Evolutionary conservation across 2,113 vertebrate species (phyloP).

Genomic region (Takifugu bimaculatus): DNA sequence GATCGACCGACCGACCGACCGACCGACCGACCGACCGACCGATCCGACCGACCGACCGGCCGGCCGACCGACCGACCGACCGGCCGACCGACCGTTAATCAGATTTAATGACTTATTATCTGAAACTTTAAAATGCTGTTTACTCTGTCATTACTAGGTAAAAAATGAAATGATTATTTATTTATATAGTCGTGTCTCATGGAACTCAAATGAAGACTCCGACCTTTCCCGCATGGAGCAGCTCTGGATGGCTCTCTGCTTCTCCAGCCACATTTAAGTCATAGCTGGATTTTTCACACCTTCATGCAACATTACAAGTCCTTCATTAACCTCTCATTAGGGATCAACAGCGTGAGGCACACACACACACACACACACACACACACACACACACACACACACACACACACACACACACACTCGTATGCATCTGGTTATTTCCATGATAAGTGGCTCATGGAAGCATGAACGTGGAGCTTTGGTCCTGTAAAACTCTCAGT

Average conservation of each 20-base stretch:
- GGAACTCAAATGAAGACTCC: too few species aligned
- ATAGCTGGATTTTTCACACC: conserved; percentile 24
- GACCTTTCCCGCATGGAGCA: background rate
- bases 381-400: background rate
- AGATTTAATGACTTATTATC: too few species aligned
- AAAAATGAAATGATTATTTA: too few species aligned
- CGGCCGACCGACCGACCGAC: too few species aligned
- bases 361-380: conserved; percentile 2
- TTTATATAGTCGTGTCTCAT: too few species aligned
- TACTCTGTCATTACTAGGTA: too few species aligned
- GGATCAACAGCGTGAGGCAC: conserved; percentile 35
- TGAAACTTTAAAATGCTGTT: too few species aligned
- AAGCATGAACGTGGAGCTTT: conserved; percentile 24
- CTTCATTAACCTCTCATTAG: conserved; percentile 58
- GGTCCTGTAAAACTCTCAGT: conserved; percentile 32
- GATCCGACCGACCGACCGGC: too few species aligned
- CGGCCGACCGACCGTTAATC: too few species aligned
- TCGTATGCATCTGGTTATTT: conserved; percentile 18
- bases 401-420: conserved; percentile 4
- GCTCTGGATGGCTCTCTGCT: conserved; percentile 25
- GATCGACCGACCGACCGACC: too few species aligned
- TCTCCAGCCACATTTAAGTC: conserved; percentile 32
- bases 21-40: too few species aligned
- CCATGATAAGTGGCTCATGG: conserved; percentile 32
- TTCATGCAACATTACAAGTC: conserved; percentile 39